A percentile compares a stretch with the other conserved stretches of the same genome.
Conservation (phyloP, 2,888 invertebrate genomes). For the Stenichneumon culpator region DNA sequence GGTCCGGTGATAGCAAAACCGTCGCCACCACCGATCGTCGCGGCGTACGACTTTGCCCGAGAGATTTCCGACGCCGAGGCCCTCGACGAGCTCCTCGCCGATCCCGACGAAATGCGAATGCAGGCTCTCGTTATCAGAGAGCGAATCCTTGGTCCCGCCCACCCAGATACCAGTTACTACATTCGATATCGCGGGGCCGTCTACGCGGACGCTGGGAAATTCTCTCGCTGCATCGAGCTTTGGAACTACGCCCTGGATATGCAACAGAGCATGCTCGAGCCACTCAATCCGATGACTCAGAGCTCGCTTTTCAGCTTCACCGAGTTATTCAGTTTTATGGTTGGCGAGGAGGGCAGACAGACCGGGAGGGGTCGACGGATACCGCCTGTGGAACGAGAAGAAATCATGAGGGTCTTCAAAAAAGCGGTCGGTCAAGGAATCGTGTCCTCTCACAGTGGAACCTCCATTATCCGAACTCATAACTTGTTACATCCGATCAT, state of each 20-base stretch:
- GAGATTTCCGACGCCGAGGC: constrained; percentile 93
- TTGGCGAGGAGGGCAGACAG: constrained; percentile 93
- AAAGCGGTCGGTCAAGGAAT: constrained; percentile 88
- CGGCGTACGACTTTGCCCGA: constrained; percentile 95
- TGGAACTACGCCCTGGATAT: constrained; percentile 99
- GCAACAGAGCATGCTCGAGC: constrained; percentile 97
- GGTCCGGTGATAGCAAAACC: constrained; percentile 91
- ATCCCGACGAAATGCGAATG: constrained; percentile 99
- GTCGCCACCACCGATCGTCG: constrained; percentile 89
- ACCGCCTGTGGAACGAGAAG: constrained; percentile 92
- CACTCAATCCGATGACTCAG: constrained; percentile 97
- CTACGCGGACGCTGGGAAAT: constrained; percentile 98
- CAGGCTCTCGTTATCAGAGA: constrained; percentile 96
- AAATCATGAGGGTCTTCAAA: constrained; percentile 93
- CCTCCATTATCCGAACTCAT: background rate
- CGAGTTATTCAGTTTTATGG: constrained; percentile 97
- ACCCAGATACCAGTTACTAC: constrained; percentile 98
- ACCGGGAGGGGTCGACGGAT: constrained; percentile 90
- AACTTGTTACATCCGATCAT: background rate
- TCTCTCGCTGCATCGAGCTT: constrained; percentile 95
- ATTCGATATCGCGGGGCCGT: constrained; percentile 97
- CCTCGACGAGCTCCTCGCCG: constrained; percentile 94
- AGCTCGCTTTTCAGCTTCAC: constrained; percentile 97
- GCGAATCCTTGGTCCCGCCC: constrained; percentile 95
- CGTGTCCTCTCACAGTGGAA: background rate